Evolutionary conservation across 2,113 vertebrate species (phyloP).

Genomic region (Prunella fulvescens): DNA sequence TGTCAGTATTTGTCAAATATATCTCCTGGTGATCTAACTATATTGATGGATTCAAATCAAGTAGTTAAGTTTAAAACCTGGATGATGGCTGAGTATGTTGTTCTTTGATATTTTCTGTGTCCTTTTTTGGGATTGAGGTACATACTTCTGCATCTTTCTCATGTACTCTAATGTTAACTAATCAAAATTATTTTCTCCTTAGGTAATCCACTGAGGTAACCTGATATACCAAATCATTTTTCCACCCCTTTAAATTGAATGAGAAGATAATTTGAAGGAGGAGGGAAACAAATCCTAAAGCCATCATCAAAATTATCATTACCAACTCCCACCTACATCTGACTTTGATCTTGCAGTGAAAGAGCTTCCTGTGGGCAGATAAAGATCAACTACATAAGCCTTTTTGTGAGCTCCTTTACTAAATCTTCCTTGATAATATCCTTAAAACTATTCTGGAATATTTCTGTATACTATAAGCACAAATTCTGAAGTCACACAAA

Average conservation of each 20-base stretch:
- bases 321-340: neutral
- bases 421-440: neutral
- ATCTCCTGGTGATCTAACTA: neutral
- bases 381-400: neutral
- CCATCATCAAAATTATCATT: neutral
- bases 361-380: neutral
- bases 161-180: neutral
- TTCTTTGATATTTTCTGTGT: neutral
- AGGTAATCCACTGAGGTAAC: neutral
- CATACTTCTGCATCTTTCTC: neutral
- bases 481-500: neutral
- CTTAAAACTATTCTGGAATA: neutral
- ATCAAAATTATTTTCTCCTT: neutral
- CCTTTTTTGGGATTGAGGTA: neutral
- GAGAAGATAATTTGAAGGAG: neutral
- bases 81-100: neutral
- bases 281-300: neutral
- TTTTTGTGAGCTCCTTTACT: neutral
- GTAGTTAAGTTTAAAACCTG: neutral
- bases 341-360: neutral
- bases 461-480: neutral
- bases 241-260: neutral
- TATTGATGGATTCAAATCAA: neutral
- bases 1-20: neutral
- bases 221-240: accelerated